Base-by-base conservation (phyloP, 2,113 vertebrate species). In the Catharus bicknelli region DNA sequence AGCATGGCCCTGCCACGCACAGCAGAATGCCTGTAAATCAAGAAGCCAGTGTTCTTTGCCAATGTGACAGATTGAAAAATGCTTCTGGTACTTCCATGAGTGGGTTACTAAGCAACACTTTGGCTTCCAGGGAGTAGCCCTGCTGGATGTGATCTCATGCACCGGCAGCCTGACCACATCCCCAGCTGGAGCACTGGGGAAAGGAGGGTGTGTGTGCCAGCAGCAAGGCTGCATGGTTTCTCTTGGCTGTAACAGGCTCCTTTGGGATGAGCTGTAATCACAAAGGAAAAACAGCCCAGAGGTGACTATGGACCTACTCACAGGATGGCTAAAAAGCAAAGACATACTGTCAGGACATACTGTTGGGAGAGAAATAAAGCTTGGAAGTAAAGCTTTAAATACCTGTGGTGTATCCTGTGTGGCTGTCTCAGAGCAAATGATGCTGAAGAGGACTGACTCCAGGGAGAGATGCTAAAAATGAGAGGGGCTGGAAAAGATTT, bases 81-180 rank as follows among this genome's bases (percentile, higher is more conserved):
- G 93, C 91, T 96, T 79, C 92, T 95, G 92, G 90, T 95, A 74
- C 94, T 95, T 96, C 92, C 90, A 95, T 86, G 95, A 90, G 94
- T 94, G 85, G 86, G 96, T 96, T 95, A 96, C 93, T 96, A 96
- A 93, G 93, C 94, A 96, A 96, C 93, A 96, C 94, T 95, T 96
- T 90, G 92, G 95, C 96, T 96, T 96, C 93, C 91, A 94, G 92
- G 94, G 94, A 96, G 95, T 82, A 96, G 78, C 84, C 55, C 64
- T 91, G 89, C 82, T 95, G 67, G 51, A 88, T 96, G 91, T 80
- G 87, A 91, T 93, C 95, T 96, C 95, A 90, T 64, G 82, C 10
- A 48, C 89, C 40, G 0, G 64, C 89, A 94, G 84, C 93, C 84
- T 96, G 95, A 96, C 94, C 91, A 88, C 11, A 40, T 92, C 59